These are phyloP conservation scores for Eutolmus rufibarbis DNA, from an alignment of 2,888 invertebrate genomes.

Conservation along the genomic window DNA sequence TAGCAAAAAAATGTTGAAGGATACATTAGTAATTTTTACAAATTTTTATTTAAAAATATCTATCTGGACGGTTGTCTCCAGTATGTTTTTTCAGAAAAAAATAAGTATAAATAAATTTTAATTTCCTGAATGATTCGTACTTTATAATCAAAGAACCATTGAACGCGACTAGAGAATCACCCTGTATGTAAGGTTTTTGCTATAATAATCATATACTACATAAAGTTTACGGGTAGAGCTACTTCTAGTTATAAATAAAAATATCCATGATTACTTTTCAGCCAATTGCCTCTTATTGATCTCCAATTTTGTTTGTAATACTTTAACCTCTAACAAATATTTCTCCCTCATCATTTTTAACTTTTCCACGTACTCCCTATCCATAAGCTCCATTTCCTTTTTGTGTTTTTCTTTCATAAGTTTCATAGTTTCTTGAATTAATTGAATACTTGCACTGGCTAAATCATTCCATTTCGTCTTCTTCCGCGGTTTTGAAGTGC, in stretches of 20 bases:
- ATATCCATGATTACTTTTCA: neutral
- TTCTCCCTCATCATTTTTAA: neutral
- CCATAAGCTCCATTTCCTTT: neutral
- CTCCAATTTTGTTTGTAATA: neutral
- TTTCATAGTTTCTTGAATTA: neutral
- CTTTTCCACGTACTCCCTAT: neutral
- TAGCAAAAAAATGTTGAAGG: too few relatives aligned
- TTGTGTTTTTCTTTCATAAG: neutral
- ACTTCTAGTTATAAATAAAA: neutral
- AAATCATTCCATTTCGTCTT: neutral
- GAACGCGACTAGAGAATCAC: too few relatives aligned
- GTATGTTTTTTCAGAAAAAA: too few relatives aligned
- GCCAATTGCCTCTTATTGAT: neutral
- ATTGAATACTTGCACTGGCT: neutral
- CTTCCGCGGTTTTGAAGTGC: neutral
- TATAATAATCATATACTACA: too few relatives aligned
- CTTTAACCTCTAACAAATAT: neutral
- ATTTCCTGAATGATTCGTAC: too few relatives aligned
- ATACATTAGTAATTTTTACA: too few relatives aligned
- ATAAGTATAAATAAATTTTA: too few relatives aligned
- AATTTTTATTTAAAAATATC: too few relatives aligned
- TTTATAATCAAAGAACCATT: too few relatives aligned
- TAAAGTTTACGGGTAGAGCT: too few relatives aligned
- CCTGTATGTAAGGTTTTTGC: too few relatives aligned
- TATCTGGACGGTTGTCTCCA: too few relatives aligned